Evolutionary conservation across 1,140 invertebrate species (phyloP).

Genomic region (Anagrus nilaparvatae): DNA sequence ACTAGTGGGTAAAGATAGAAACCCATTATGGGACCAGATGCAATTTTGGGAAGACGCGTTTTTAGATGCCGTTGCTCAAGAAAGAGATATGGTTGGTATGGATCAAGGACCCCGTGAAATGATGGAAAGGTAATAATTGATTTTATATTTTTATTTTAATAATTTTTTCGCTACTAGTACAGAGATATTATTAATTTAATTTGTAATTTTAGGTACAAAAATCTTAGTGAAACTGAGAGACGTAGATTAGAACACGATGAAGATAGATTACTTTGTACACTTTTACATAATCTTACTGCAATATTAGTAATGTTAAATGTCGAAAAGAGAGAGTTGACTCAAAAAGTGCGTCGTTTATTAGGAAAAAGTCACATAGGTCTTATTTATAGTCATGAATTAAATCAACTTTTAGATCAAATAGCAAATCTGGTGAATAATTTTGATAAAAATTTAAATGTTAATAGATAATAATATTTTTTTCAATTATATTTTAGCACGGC

Average conservation of each 20-base stretch:
- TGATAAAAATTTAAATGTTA: background rate
- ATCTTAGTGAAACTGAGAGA: constrained; percentile 84
- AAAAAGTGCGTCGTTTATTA: constrained; percentile 85
- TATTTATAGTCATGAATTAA: constrained; percentile 94
- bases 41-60: constrained; percentile 99
- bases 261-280: constrained; percentile 87
- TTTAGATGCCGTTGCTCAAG: constrained; percentile 96
- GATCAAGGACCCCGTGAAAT: constrained; percentile 98
- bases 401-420: constrained; percentile 91
- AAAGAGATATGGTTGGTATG: constrained; percentile 98
- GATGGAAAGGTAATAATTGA: constrained; percentile 78
- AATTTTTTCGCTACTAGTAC: background rate
- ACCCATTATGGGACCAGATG: constrained; percentile 97
- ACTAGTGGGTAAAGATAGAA: constrained; percentile 60
- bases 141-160: too few relatives aligned
- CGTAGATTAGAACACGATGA: constrained; percentile 97
- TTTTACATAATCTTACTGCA: constrained; percentile 93
- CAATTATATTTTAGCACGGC: constrained; percentile 54
- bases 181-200: background rate
- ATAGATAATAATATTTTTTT: constrained; percentile 8
- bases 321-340: constrained; percentile 73
- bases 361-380: constrained; percentile 98
- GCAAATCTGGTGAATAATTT: constrained; percentile 71
- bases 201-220: constrained; percentile 63
- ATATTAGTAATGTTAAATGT: constrained; percentile 93